Conservation (phyloP, 64 coral and sea anemone species). For the Montipora capricornis region DNA sequence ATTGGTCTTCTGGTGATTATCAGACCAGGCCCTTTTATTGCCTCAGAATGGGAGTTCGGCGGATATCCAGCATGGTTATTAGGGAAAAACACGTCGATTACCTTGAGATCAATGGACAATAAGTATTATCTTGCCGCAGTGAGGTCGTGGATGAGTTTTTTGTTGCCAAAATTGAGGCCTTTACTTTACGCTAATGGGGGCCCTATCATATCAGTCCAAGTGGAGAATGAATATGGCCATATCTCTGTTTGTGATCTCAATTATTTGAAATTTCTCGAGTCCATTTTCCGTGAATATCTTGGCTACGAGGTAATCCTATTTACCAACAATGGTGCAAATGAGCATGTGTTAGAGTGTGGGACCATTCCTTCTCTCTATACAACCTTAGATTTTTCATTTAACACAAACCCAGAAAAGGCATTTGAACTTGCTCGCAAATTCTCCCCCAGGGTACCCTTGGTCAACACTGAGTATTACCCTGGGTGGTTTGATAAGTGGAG, state of each 20-base stretch:
- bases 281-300: constrained; percentile 74
- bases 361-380: constrained; percentile 86
- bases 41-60: constrained; percentile 98
- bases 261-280: constrained; percentile 74
- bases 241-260: constrained; percentile 74
- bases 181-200: constrained; percentile 85
- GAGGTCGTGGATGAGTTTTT: constrained; percentile 86
- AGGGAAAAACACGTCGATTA: constrained; percentile 72
- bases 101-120: constrained; percentile 77
- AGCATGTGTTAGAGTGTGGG: constrained; percentile 62
- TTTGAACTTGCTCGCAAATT: constrained; percentile 80
- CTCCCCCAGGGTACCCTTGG: constrained; percentile 78
- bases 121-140: constrained; percentile 77
- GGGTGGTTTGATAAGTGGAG: constrained; percentile 96
- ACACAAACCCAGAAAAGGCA: constrained; percentile 53
- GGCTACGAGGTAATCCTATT: constrained; percentile 82
- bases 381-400: constrained; percentile 80
- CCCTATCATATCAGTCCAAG: constrained; percentile 89
- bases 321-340: constrained; percentile 67
- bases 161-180: constrained; percentile 87
- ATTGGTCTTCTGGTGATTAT: constrained; percentile 81
- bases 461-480: constrained; percentile 94
- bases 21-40: constrained; percentile 92
- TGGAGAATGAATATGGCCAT: constrained; percentile 90
- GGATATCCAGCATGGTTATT: constrained; percentile 94